Base-by-base conservation (phyloP, 2,113 vertebrate genomes). In the Cryptotis parvus region DNA sequence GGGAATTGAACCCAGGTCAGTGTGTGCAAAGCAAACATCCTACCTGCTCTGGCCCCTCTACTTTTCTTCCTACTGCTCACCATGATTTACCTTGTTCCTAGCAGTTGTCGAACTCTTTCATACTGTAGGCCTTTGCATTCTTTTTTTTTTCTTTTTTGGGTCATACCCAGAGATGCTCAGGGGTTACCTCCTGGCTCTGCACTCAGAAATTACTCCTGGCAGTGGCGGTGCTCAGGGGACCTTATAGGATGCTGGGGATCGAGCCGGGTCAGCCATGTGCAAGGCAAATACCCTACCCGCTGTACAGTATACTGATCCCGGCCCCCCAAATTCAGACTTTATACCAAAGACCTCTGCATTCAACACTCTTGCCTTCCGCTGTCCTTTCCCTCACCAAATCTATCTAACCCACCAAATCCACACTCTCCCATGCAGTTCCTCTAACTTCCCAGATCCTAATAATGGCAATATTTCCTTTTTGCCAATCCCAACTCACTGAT, bases 381-480 rank as follows among this genome's bases (percentile, higher is more conserved):
- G 55, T 58, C 18, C 55, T 58, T 20, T 58, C 55, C 55, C 24
- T 37, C 70, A 37, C n/a, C 7, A 35, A 22, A 18, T 70, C 14
- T 5, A 49, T 79, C 20, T 31, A 14, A 65, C 68, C 41, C 29
- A 84, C 26, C 41, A 58, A 63, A 6, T 65, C 14, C 55, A 9
- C 20, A 93, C 20, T 74, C 77, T 78, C 35, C 81, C 72, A 9
- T 52, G 49, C 49, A 49, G 63, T 65, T 84, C 45, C 29, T 70
- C 20, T 31, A 45, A 68, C 31, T 61, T 35, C n/a, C 63, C 72
- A 10, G 27, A 70, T 33, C 84, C 69, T n/a, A 24, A 10, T 20
- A 55, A 24, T 16, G 35, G 52, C 16, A 35, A 8, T 72, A 29
- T 76, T 91, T 93, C 81, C 76, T 86, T 79, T n/a, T 29, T 79